A percentile compares a stretch with the other conserved stretches of the same genome.
phyloP scores from a whole-genome alignment of 2,113 vertebrate species.

The Pomatostomus ruficeps region DNA sequence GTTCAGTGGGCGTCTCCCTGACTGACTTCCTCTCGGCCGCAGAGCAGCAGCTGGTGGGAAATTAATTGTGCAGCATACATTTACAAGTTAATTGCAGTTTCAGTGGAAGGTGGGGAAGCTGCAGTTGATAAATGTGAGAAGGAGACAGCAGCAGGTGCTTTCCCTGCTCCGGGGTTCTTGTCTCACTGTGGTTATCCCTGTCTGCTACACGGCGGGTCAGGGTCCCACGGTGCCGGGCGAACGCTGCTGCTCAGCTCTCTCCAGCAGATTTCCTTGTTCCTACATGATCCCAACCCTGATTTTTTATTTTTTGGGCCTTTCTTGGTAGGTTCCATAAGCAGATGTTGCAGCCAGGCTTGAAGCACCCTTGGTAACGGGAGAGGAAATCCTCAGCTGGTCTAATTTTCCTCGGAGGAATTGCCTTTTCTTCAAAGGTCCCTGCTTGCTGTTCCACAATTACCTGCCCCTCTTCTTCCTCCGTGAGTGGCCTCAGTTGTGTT shows the following conservation, averaged over 20 bases:
- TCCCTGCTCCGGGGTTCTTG: background rate
- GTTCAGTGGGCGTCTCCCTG: background rate
- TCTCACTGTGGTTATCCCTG: background rate
- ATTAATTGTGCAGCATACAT: background rate
- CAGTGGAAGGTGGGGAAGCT: background rate
- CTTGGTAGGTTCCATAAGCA: background rate
- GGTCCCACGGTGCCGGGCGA: background rate
- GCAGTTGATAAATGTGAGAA: background rate
- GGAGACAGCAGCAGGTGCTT: background rate
- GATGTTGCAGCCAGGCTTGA: background rate
- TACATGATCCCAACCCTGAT: background rate
- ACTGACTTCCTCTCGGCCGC: background rate
- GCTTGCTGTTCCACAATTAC: background rate
- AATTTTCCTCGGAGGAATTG: background rate
- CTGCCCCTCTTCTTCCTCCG: background rate
- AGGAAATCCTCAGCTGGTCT: background rate
- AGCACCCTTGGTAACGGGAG: background rate
- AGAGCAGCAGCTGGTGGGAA: background rate
- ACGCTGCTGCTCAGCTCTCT: background rate
- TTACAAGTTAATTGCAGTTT: constrained; percentile 32
- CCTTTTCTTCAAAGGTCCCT: background rate
- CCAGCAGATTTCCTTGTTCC: background rate
- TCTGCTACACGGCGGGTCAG: background rate
- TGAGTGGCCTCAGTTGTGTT: background rate
- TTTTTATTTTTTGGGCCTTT: background rate